Evolutionary conservation across 2,113 vertebrate genomes (phyloP).

Genomic region (Mirounga angustirostris): DNA sequence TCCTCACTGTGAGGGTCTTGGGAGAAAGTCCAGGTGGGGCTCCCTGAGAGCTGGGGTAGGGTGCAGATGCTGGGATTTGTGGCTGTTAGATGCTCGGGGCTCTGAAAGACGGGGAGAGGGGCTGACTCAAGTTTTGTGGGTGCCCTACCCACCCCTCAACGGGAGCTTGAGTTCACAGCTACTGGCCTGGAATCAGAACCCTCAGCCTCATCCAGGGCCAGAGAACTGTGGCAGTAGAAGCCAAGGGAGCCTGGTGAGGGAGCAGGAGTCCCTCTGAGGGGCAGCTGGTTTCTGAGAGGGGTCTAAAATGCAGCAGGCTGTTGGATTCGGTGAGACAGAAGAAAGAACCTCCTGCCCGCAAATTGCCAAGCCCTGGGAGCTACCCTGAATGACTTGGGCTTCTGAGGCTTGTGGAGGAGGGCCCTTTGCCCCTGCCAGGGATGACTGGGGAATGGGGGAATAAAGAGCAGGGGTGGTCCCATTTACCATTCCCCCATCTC

Average conservation of each 20-base stretch:
- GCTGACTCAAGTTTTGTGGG: neutral
- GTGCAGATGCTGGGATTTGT: neutral
- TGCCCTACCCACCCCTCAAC: neutral
- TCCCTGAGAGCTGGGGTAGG: neutral
- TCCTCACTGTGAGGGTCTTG: neutral
- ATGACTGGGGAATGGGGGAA: neutral
- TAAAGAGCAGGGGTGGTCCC: neutral
- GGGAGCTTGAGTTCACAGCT: neutral
- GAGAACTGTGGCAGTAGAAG: neutral
- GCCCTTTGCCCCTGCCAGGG: neutral
- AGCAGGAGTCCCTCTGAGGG: fast-evolving
- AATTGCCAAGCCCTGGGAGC: neutral
- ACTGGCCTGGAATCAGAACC: neutral
- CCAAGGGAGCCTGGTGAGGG: neutral
- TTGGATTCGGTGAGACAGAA: neutral
- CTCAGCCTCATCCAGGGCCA: neutral
- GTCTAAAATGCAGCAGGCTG: neutral
- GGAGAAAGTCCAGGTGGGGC: neutral
- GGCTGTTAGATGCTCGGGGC: neutral
- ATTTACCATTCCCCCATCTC: neutral
- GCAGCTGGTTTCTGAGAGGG: neutral
- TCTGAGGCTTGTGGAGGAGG: neutral
- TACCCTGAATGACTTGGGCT: neutral
- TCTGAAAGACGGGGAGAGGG: neutral
- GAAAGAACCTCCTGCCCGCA: neutral